Evolutionary conservation across 37 sponge, comb jelly and placozoan species (phyloP).

Genomic region (Cladorhizidae sp.): DNA sequence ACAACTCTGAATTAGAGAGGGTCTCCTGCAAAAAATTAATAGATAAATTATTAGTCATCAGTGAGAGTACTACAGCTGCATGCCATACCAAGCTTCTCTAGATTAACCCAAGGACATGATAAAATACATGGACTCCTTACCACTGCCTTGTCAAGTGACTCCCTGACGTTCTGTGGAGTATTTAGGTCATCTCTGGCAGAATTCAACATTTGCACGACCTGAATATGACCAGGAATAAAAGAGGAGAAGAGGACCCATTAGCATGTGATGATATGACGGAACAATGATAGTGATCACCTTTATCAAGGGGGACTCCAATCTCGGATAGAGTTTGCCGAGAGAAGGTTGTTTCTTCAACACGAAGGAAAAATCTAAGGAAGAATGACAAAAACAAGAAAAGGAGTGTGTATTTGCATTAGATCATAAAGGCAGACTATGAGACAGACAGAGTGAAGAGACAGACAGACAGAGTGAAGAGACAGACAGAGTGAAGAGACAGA

Average conservation of each 20-base stretch:
- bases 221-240: neutral
- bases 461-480: too few relatives aligned
- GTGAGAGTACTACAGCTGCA: neutral
- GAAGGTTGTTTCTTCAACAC: conserved; percentile 2
- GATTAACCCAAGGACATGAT: neutral
- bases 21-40: conserved; percentile 16
- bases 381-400: too few relatives aligned
- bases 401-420: too few relatives aligned
- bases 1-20: conserved; percentile 18
- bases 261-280: neutral
- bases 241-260: neutral
- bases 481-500: too few relatives aligned
- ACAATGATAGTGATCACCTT: neutral
- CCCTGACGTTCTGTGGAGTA: conserved; percentile 29
- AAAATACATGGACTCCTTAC: conserved; percentile 1
- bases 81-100: neutral
- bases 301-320: conserved; percentile 11
- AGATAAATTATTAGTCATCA: neutral
- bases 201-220: conserved; percentile 28
- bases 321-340: neutral
- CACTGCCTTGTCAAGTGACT: conserved; percentile 35
- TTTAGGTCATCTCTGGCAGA: conserved; percentile 27
- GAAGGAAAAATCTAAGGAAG: neutral
- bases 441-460: too few relatives aligned
- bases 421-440: too few relatives aligned